Base-by-base conservation (phyloP, 2,113 vertebrate genomes). In the Nyctereutes procyonoides region DNA sequence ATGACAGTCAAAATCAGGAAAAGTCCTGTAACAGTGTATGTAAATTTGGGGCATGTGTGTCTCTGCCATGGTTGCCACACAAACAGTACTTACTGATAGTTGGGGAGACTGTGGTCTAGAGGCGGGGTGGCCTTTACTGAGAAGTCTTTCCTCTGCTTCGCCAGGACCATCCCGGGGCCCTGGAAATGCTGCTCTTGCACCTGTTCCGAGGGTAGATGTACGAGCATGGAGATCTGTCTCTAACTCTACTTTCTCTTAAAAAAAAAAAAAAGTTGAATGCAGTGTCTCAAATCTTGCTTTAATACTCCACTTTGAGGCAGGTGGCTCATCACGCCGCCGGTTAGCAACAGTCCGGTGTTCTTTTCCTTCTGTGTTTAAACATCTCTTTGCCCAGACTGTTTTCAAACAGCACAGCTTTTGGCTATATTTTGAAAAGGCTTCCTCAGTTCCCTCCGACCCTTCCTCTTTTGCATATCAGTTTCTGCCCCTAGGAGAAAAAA, bases 381-480 rank as follows among this genome's bases (percentile, higher is more conserved):
- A 20, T 12, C 19, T 67, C 65, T 77, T 53, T 38, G 30, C 73
- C n/a, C 7, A 88, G 65, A 69, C 65, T 8, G 16, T 53, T 53
- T 71, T 77, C 67, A 32, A n/a, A 62, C 30, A 22, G 9, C 71
- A 19, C 5, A 20, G 8, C 48, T 60, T 69, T 35, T 1, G 63
- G 63, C 11, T 53, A 4, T 69, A 26, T 55, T 91, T 88, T 81
- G 60, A 38, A 74, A 93, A 93, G 35, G 9, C n/a, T 90, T 69
- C 69, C 56, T 38, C 12, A 14, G 63, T 93, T 90, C 95, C 83
- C 81, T 43, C 28, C 69, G 74, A 38, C 73, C 92, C 90, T 93
- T 87, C 94, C 88, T 84, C 85, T 95, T 97, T 96, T 84, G 80
- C 79, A 92, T 95, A 77, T 94, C 88, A 93, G 96, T 89, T 95